These are phyloP conservation scores for Ia io DNA, from an alignment of 2,113 vertebrate species.

Conservation along the genomic window DNA sequence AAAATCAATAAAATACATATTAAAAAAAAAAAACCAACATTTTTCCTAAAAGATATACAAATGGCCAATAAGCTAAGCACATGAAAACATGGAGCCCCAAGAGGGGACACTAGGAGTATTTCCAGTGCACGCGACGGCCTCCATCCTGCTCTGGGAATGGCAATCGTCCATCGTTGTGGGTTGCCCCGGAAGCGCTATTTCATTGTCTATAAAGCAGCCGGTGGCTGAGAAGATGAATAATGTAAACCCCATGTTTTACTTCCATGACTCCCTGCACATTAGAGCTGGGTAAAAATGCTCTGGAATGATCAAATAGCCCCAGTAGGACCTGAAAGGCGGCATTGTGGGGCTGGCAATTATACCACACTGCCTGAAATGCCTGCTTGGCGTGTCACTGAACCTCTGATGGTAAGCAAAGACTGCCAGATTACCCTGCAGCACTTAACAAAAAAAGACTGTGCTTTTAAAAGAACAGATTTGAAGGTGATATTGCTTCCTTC, in stretches of 20 bases:
- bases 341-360: background rate
- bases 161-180: rapidly evolving
- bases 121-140: rapidly evolving
- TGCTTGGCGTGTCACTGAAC: background rate
- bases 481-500: conserved; percentile 24
- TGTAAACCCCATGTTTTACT: background rate
- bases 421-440: background rate
- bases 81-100: background rate
- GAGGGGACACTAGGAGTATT: background rate
- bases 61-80: background rate
- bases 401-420: background rate
- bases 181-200: background rate
- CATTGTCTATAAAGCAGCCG: background rate
- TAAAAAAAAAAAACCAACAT: too few relatives aligned
- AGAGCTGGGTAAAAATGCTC: background rate
- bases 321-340: background rate
- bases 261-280: background rate
- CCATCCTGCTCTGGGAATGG: background rate
- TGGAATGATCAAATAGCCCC: background rate
- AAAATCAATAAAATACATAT: too few relatives aligned
- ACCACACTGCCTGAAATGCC: background rate
- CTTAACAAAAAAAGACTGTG: background rate
- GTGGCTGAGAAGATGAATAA: background rate
- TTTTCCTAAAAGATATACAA: background rate
- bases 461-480: background rate